Base-by-base conservation (phyloP, 2,113 vertebrate species). In the Malurus alboscapulatus region DNA sequence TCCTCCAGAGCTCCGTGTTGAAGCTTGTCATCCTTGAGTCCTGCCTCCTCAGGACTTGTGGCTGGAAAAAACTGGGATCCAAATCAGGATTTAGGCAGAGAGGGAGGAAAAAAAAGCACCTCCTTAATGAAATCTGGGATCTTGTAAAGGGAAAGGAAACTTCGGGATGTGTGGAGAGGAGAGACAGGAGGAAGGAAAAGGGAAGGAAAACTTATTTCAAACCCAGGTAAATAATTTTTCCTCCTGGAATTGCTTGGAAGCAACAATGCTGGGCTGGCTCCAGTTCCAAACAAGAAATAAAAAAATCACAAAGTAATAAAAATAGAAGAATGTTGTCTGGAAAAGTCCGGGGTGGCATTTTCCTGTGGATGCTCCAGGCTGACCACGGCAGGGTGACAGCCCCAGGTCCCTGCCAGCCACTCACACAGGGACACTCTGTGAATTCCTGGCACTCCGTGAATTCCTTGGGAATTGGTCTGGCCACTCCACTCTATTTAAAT, bases 351-450 rank as follows among this genome's bases (percentile, higher is more conserved):
- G 5, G 67, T 19, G n/a, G 12, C 57, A 7, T 48, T 92, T 63
- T 62, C 38, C 63, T 19, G 40, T 3, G 55, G 81, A 32, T 51
- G 14, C 44, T 87, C 55, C 57, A 2, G 34, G 73, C 55, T 30
- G 72, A 5, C 45, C 84, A 48, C 29, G 66, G 76, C 15, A n/a
- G 77, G 78, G 81, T 73, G 87, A 71, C 84, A 78, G 80, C 84
- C 21, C 48, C 48, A 2, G 3, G 1, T 38, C 83, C 48, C 76
- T 76, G 89, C 93, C 92, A 86, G 92, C 48, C n/a, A 30, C 51
- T 76, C 67, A 84, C 84, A 95, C 90, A 91, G 89, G 90, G 85
- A 44, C 6, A 61, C 67, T 86, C 84, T 94, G 92, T 69, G 88
- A 82, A 68, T 62, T 93, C 78, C 76, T 71, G 68, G 82, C 17